These are phyloP conservation scores for Eubasilissa regina DNA, from an alignment of 1,140 invertebrate species.

Conservation along the genomic window DNA sequence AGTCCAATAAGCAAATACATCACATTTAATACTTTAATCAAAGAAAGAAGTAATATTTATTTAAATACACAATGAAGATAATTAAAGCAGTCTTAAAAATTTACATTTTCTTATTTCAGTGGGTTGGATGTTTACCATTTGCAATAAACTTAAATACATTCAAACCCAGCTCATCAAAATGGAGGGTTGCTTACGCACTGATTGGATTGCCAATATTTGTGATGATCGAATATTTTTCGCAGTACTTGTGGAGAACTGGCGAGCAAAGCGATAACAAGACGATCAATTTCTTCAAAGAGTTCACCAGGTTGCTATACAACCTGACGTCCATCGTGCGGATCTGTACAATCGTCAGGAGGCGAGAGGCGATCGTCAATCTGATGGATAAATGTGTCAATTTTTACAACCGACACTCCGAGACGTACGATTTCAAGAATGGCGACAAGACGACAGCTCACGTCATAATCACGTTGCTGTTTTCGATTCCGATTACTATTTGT, in stretches of 20 bases:
- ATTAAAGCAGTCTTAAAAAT: constrained; percentile 14
- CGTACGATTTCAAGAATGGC: constrained; percentile 15
- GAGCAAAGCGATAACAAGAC: background rate
- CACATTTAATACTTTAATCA: too few relatives aligned
- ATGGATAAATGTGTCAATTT: background rate
- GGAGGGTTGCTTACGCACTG: background rate
- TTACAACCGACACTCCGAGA: background rate
- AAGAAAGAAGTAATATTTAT: too few relatives aligned
- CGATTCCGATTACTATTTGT: background rate
- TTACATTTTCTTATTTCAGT: constrained; percentile 43
- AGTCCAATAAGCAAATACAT: too few relatives aligned
- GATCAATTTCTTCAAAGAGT: background rate
- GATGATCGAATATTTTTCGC: background rate
- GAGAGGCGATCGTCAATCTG: background rate
- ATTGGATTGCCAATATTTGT: background rate
- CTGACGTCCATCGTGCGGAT: background rate
- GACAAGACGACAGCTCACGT: background rate
- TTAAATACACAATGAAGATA: background rate
- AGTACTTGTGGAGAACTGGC: background rate
- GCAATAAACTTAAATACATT: background rate
- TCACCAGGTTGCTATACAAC: background rate
- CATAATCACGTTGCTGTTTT: background rate
- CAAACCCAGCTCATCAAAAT: background rate
- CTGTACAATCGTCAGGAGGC: background rate
- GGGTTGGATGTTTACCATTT: constrained; percentile 50